Base-by-base conservation (phyloP, 2,113 vertebrate genomes). In the Cercopithecus mona region DNA sequence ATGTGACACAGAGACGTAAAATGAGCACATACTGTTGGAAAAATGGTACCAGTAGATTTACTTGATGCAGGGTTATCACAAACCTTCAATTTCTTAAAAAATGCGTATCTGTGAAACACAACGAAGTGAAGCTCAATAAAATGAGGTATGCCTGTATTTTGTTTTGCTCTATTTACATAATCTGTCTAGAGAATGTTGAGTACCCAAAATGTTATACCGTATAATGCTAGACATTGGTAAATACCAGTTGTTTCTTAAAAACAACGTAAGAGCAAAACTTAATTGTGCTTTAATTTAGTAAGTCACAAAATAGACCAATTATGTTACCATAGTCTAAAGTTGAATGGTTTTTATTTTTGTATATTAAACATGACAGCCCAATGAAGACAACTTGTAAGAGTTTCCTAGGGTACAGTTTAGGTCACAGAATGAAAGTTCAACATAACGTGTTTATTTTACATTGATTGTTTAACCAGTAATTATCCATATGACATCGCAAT, bases 401-500 rank as follows among this genome's bases (percentile, higher is more conserved):
- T 92, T 83, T 90, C 80, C 10, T 11, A 90, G 43, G 64, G 0
- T 70, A 87, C 14, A 96, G 25, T 82, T 92, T 95, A 96, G 82
- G n/a, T 89, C 30, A 89, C 20, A 76, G 43, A 94, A 92, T 94
- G 64, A 95, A 90, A 96, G 61, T 93, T 96, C 66, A 90, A 1
- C 93, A 35, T 96, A 93, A 94, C 50, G 94, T 96, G 88, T 85
- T 90, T 97, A 93, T 96, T 97, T 97, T 95, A 95, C 75, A 82
- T 96, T 96, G 90, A 92, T 96, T 97, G 84, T 91, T 64, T 96
- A 96, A 96, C 55, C 70, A 93, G 50, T 97, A 84, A 94, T 96
- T 96, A 84, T 92, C 70, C 84, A 96, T 97, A 81, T 97, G 87
- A 95, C 80, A 92, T 97, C 94, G 90, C 64, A 96, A 85, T 97